A percentile compares a stretch with the other conserved stretches of the same genome.
phyloP scores from a whole-genome alignment of 2,113 vertebrate species.

The Neodontobutis hainanensis region DNA sequence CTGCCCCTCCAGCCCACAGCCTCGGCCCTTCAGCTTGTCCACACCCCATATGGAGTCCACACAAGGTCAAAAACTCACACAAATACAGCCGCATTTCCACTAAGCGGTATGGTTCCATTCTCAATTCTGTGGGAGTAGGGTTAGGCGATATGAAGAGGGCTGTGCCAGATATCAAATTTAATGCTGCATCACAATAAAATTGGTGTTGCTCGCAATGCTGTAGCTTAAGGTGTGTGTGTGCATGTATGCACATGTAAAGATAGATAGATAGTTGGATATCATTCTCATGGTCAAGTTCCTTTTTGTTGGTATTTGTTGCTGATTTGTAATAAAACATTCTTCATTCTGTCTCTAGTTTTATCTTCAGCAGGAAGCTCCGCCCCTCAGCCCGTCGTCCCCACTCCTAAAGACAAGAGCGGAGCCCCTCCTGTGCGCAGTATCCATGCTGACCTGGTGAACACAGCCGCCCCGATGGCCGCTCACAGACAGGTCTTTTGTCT shows the following conservation, averaged over 20 bases:
- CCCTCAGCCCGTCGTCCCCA: slow-evolving; percentile 87
- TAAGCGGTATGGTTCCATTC: not conserved
- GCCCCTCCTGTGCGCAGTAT: slow-evolving; percentile 95
- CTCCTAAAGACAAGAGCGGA: slow-evolving; percentile 94
- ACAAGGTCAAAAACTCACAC: slow-evolving; percentile 1
- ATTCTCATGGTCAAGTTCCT: not conserved
- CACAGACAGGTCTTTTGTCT: slow-evolving; percentile 49
- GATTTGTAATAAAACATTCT: too few species aligned
- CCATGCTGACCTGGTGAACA: slow-evolving; percentile 86
- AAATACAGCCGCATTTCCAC: too few species aligned
- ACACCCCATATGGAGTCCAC: slow-evolving; percentile 47
- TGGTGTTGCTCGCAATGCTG: too few species aligned
- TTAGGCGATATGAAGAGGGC: too few species aligned
- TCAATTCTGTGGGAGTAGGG: too few species aligned
- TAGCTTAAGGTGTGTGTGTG: too few species aligned
- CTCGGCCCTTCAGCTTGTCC: slow-evolving; percentile 80
- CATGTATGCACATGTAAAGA: too few species aligned
- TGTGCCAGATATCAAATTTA: too few species aligned
- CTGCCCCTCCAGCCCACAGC: slow-evolving; percentile 88
- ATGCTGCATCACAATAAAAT: too few species aligned
- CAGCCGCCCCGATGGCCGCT: slow-evolving; percentile 34
- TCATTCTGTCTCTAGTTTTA: not conserved
- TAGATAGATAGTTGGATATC: not conserved
- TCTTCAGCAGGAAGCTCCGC: slow-evolving; percentile 80
- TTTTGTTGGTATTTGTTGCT: not conserved